Percentiles rank a stretch among this genome's conserved stretches.
Evolutionary conservation across 2,888 invertebrate species (phyloP).

Genomic region (Isotomurus palustris): DNA sequence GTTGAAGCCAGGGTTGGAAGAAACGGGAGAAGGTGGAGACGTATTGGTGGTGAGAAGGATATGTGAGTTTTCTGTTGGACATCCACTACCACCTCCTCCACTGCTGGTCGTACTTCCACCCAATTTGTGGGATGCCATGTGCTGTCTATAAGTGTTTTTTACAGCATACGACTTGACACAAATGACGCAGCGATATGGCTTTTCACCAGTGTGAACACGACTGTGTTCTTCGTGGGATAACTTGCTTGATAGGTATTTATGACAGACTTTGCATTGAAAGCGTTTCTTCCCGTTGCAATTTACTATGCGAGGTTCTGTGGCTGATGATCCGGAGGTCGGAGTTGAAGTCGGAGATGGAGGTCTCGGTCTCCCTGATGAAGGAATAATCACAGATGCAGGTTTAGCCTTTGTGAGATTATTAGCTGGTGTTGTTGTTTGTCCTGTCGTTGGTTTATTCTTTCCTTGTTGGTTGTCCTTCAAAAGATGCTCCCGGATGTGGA

Average conservation of each 20-base stretch:
- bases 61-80: no score
- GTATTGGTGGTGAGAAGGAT: not conserved
- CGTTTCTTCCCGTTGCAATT: constrained; percentile 23
- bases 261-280: constrained; percentile 30
- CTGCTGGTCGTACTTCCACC: constrained; percentile 4
- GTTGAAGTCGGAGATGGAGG: constrained; percentile 23
- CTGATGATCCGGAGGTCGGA: not conserved
- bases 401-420: not conserved
- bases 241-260: constrained; percentile 23
- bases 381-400: not conserved
- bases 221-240: constrained; percentile 28
- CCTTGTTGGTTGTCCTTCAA: not conserved
- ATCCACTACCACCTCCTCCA: not conserved
- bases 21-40: not conserved
- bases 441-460: not conserved
- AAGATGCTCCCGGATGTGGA: no score
- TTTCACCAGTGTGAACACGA: constrained; percentile 26
- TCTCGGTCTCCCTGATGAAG: no score
- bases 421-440: not conserved
- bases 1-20: no score
- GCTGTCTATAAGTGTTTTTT: constrained; percentile 28
- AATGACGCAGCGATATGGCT: constrained; percentile 25
- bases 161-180: constrained; percentile 29
- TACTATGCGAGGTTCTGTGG: constrained; percentile 22
- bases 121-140: constrained; percentile 22